phyloP scores from a whole-genome alignment of 2,113 vertebrate species.

The Festucalex cinctus region DNA sequence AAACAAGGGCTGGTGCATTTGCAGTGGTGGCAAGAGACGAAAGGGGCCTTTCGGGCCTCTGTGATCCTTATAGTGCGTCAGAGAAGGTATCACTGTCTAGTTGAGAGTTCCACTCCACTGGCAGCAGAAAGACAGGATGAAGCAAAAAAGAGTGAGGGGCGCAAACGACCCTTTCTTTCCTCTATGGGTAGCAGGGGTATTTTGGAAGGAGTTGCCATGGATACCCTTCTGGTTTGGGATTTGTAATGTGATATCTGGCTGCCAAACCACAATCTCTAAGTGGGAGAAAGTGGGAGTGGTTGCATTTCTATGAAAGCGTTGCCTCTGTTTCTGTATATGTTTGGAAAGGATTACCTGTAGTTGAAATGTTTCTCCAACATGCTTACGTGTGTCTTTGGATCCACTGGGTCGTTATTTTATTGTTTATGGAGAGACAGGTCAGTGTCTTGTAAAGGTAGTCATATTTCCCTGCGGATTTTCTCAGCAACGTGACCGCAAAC shows the following conservation, averaged over 20 bases:
- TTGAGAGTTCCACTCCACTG: slow-evolving; percentile 72
- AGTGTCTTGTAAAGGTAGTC: slow-evolving; percentile 23
- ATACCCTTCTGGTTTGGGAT: slow-evolving; percentile 70
- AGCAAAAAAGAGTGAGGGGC: slow-evolving; percentile 46
- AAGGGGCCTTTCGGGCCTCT: slow-evolving; percentile 30
- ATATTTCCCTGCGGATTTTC: slow-evolving; percentile 40
- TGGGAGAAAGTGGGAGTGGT: slow-evolving; percentile 65
- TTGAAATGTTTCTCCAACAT: slow-evolving; percentile 17
- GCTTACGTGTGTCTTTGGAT: slow-evolving; percentile 8
- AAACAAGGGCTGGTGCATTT: slow-evolving; percentile 35
- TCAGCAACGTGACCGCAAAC: slow-evolving; percentile 21
- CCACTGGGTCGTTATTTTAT: background rate
- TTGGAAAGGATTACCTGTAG: slow-evolving; percentile 24
- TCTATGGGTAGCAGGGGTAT: slow-evolving; percentile 66
- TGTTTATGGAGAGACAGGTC: slow-evolving; percentile 5
- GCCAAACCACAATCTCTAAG: slow-evolving; percentile 73
- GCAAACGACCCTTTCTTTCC: slow-evolving; percentile 67
- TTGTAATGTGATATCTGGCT: slow-evolving; percentile 73
- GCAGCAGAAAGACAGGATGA: slow-evolving; percentile 58
- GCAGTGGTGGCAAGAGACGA: slow-evolving; percentile 22
- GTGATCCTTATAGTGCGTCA: slow-evolving; percentile 65
- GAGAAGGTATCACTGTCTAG: slow-evolving; percentile 70
- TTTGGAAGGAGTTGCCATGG: slow-evolving; percentile 78
- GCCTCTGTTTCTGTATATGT: slow-evolving; percentile 49
- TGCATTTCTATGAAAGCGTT: slow-evolving; percentile 67